phyloP scores from a whole-genome alignment of 2,797 vertebrate species.

The Botia kubotai region DNA sequence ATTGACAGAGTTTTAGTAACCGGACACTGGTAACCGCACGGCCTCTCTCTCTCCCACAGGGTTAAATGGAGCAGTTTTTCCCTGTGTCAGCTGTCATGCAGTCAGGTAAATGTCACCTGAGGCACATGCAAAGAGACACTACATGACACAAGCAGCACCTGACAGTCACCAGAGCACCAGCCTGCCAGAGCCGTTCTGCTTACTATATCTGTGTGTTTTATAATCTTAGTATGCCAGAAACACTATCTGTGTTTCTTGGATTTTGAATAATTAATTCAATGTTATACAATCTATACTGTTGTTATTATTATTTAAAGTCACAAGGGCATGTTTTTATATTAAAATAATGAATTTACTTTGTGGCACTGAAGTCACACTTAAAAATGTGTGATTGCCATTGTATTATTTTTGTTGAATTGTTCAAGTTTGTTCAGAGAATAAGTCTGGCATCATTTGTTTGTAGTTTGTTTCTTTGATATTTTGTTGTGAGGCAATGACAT shows the following conservation, averaged over 20 bases:
- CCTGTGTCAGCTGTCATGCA: conserved; percentile 32
- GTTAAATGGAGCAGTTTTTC: conserved; percentile 25
- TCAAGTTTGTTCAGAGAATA: too few species aligned
- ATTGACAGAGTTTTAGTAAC: conserved; percentile 11
- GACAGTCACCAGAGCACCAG: conserved; percentile 27
- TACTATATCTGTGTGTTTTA: background rate
- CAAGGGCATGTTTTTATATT: too few species aligned
- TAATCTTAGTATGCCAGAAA: background rate
- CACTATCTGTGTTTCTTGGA: background rate
- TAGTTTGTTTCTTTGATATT: too few species aligned
- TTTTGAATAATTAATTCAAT: background rate
- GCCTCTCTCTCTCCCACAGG: conserved; percentile 9
- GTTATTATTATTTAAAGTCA: too few species aligned
- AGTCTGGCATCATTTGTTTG: too few species aligned
- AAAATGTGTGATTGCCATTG: too few species aligned
- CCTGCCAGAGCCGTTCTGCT: background rate
- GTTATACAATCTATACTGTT: too few species aligned
- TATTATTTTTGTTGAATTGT: too few species aligned
- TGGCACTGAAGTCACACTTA: too few species aligned
- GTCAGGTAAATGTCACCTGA: conserved; percentile 40
- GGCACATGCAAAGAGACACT: conserved; percentile 47
- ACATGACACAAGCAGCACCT: conserved; percentile 29
- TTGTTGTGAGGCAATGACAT: too few species aligned
- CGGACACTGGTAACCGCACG: conserved; percentile 6
- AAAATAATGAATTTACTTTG: too few species aligned